A percentile compares a stretch with the other conserved stretches of the same genome.
Conservation (phyloP, 2,797 vertebrate species). For the Manis pentadactyla region DNA sequence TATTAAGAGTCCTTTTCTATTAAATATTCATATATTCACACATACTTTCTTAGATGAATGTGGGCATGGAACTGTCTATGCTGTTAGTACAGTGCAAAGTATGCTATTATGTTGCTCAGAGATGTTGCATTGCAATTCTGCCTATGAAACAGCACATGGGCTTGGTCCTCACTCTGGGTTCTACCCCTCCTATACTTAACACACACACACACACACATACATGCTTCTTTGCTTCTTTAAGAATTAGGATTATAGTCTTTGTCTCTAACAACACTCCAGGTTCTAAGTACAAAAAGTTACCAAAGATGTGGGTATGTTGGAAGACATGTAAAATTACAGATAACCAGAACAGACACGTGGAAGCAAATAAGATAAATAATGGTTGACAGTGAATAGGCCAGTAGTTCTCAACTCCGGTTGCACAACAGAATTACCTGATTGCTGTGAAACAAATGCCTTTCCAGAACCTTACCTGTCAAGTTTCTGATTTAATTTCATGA, state of each 20-base stretch:
- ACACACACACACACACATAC: background rate
- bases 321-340: background rate
- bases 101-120: background rate
- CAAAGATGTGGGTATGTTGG: background rate
- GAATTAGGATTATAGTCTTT: background rate
- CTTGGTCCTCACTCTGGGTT: background rate
- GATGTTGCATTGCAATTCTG: background rate
- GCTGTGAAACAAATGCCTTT: background rate
- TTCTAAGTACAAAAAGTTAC: background rate
- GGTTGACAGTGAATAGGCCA: background rate
- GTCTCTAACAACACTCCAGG: background rate
- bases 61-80: background rate
- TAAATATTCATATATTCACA: slow-evolving; percentile 10
- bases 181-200: background rate
- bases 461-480: background rate
- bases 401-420: background rate
- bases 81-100: background rate
- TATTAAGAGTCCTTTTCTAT: slow-evolving; percentile 16
- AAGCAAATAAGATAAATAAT: background rate
- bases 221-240: background rate
- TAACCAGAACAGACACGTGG: background rate
- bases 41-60: background rate
- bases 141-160: background rate
- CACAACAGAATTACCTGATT: background rate
- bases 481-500: background rate